A percentile compares a stretch with the other conserved stretches of the same genome.
Conservation (phyloP, 2,797 vertebrate genomes). For the Simalia tracyae region DNA sequence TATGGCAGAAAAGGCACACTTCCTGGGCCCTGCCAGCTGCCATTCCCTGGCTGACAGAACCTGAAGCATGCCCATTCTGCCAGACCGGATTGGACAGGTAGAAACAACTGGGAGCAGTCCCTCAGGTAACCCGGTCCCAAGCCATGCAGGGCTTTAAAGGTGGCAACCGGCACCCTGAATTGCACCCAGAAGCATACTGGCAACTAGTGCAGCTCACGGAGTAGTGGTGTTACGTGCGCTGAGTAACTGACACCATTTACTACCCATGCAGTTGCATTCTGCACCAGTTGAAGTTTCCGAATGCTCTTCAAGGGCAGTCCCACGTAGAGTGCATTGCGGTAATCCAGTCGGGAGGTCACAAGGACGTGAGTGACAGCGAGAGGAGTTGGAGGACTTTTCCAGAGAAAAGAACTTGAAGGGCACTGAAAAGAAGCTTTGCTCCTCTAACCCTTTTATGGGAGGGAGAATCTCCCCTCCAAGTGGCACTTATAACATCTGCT, state of each 20-base stretch:
- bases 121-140: neutral
- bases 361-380: neutral
- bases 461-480: neutral
- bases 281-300: neutral
- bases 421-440: neutral
- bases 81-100: neutral
- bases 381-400: neutral
- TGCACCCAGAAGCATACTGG: neutral
- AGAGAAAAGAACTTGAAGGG: neutral
- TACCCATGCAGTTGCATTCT: neutral
- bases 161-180: neutral
- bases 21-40: neutral
- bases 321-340: neutral
- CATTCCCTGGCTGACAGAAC: neutral
- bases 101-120: neutral
- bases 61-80: neutral
- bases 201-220: neutral
- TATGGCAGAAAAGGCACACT: neutral
- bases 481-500: neutral
- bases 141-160: neutral
- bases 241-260: neutral
- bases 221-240: neutral
- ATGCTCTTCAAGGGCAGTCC: neutral
- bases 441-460: neutral
- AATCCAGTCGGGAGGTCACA: neutral